Conservation (phyloP, 2,113 vertebrate species). For the Osmerus eperlanus region DNA sequence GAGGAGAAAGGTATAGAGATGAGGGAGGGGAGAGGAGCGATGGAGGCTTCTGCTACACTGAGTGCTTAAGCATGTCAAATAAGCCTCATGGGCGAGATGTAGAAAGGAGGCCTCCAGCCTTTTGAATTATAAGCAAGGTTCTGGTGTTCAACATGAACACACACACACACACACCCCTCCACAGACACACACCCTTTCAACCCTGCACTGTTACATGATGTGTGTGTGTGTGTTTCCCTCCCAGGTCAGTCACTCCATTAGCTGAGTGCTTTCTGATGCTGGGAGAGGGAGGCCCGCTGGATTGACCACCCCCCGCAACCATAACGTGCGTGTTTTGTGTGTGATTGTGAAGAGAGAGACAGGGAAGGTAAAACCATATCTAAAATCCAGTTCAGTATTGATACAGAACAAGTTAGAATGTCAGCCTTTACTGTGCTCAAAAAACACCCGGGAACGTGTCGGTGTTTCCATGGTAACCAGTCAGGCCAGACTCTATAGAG, state of each 20-base stretch:
- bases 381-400: too few relatives aligned
- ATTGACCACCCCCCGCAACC: too few relatives aligned
- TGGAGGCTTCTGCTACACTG: slow-evolving; percentile 50
- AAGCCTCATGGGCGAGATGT: slow-evolving; percentile 38
- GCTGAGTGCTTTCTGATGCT: slow-evolving; percentile 30
- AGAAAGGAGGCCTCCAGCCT: slow-evolving; percentile 57
- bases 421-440: too few relatives aligned
- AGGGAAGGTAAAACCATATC: too few relatives aligned
- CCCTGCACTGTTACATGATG: slow-evolving; percentile 9
- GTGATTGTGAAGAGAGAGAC: background rate
- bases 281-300: background rate
- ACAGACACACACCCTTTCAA: slow-evolving; percentile 22
- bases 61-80: slow-evolving; percentile 51
- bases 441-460: slow-evolving; percentile 2
- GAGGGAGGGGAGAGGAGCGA: slow-evolving; percentile 10
- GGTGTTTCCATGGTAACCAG: slow-evolving; percentile 18
- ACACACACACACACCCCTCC: slow-evolving; percentile 39
- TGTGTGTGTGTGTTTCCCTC: slow-evolving; percentile 12
- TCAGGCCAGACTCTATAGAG: slow-evolving; percentile 8
- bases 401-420: too few relatives aligned
- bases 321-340: background rate
- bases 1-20: slow-evolving; percentile 22
- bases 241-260: slow-evolving; percentile 48
- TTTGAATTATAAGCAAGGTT: slow-evolving; percentile 59
- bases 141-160: slow-evolving; percentile 7